Conservation (phyloP, 1,140 invertebrate genomes). For the Hycleus phaleratus region DNA sequence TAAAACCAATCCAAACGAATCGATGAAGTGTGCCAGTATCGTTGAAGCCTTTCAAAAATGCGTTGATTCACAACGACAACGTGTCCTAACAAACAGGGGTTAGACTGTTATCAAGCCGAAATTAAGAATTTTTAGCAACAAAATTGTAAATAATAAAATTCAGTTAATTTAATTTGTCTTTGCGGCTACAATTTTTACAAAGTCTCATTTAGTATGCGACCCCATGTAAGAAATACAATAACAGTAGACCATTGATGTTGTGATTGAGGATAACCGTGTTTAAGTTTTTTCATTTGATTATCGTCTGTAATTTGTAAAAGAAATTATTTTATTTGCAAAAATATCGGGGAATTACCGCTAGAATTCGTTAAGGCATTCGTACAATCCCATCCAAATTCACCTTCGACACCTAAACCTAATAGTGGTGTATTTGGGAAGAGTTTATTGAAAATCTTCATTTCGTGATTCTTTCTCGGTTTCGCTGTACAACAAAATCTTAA, state of each 20-base stretch:
- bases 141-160: too few species aligned
- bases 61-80: conserved; percentile 30
- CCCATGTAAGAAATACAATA: conserved; percentile 8
- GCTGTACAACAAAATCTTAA: conserved; percentile 27
- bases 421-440: conserved; percentile 25
- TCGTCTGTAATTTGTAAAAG: background rate
- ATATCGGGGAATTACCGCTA: background rate
- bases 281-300: background rate
- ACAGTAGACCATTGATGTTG: conserved; percentile 12
- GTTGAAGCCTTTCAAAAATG: conserved; percentile 39
- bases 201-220: background rate
- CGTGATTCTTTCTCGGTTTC: conserved; percentile 21
- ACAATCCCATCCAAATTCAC: conserved; percentile 31
- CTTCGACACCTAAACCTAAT: conserved; percentile 24
- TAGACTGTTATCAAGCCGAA: too few species aligned
- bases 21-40: conserved; percentile 37
- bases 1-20: conserved; percentile 31
- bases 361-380: background rate
- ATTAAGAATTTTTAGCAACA: too few species aligned
- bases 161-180: too few species aligned
- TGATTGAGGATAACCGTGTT: background rate
- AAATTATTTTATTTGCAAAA: too few species aligned
- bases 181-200: background rate
- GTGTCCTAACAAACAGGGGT: too few species aligned
- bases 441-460: conserved; percentile 23